Conservation (phyloP, 2,113 vertebrate species). For the Platichthys stellatus region DNA sequence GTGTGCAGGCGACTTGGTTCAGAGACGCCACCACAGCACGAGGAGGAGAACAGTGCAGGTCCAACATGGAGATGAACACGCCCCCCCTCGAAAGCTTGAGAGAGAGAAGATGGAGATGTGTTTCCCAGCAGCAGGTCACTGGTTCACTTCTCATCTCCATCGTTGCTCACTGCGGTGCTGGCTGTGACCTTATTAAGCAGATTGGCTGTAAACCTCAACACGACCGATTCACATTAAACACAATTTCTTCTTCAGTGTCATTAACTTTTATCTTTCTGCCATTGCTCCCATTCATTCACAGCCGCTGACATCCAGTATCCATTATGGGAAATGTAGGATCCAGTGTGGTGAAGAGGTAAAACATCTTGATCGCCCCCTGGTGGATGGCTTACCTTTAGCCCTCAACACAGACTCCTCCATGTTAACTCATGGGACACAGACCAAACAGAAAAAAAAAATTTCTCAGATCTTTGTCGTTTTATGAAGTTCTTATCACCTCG, state of each 20-base stretch:
- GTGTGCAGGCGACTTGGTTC: not conserved
- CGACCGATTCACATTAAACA: not conserved
- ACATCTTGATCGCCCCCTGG: no score
- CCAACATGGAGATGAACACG: not conserved
- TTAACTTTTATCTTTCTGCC: not conserved
- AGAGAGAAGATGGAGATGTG: not conserved
- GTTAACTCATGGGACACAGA: no score
- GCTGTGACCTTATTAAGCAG: conserved; percentile 1
- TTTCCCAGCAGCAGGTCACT: not conserved
- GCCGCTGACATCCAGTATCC: not conserved
- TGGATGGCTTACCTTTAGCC: no score
- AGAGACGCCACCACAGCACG: not conserved
- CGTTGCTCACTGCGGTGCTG: no score
- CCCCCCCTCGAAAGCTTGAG: not conserved
- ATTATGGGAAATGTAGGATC: no score
- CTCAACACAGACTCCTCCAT: no score
- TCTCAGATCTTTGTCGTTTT: no score
- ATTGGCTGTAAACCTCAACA: not conserved
- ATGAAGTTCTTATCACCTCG: no score
- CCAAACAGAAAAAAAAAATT: no score
- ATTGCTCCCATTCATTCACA: not conserved
- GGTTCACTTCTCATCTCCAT: not conserved
- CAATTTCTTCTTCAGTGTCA: not conserved
- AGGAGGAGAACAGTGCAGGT: no score
- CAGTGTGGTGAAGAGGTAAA: no score